These are phyloP conservation scores for Drosophila ezoana DNA, from an alignment of 2,888 invertebrate genomes.

Conservation along the genomic window DNA sequence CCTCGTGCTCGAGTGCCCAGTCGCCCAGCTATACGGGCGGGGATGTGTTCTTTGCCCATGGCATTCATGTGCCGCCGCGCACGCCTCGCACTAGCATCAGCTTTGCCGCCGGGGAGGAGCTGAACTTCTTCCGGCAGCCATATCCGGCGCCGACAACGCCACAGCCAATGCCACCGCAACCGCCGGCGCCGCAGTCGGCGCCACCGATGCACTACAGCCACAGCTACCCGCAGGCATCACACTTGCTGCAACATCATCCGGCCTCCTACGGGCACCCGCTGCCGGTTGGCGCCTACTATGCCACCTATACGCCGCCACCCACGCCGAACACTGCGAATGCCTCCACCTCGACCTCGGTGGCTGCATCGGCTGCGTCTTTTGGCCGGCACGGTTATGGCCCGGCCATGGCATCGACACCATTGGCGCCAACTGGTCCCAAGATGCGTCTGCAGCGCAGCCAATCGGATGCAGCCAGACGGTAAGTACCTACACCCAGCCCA, in stretches of 20 bases:
- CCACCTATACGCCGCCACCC: conserved; percentile 82
- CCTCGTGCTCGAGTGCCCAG: conserved; percentile 81
- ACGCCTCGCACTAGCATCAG: conserved; percentile 83
- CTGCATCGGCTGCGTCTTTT: conserved; percentile 43
- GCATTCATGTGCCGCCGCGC: conserved; percentile 70
- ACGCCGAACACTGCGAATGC: conserved; percentile 80
- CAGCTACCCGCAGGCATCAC: conserved; percentile 69
- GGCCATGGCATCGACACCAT: conserved; percentile 62
- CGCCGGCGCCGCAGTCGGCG: conserved; percentile 81
- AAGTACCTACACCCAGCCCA: conserved; percentile 45
- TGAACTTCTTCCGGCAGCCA: conserved; percentile 81
- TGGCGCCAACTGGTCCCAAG: conserved; percentile 64
- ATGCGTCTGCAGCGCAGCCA: conserved; percentile 81
- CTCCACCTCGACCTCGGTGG: conserved; percentile 51
- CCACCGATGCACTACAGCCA: conserved; percentile 78
- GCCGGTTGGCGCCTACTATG: conserved; percentile 58
- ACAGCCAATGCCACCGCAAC: conserved; percentile 70
- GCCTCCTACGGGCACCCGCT: conserved; percentile 57
- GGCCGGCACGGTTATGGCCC: conserved; percentile 49
- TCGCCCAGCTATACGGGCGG: conserved; percentile 81
- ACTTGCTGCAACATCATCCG: conserved; percentile 69
- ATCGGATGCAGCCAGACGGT: conserved; percentile 84
- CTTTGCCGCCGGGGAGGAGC: conserved; percentile 82
- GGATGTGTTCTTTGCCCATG: conserved; percentile 84
- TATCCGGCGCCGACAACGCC: conserved; percentile 74